Percentiles rank a stretch among this genome's conserved stretches.
Evolutionary conservation across 2,113 vertebrate species (phyloP).

Genomic region (Galemys pyrenaicus): DNA sequence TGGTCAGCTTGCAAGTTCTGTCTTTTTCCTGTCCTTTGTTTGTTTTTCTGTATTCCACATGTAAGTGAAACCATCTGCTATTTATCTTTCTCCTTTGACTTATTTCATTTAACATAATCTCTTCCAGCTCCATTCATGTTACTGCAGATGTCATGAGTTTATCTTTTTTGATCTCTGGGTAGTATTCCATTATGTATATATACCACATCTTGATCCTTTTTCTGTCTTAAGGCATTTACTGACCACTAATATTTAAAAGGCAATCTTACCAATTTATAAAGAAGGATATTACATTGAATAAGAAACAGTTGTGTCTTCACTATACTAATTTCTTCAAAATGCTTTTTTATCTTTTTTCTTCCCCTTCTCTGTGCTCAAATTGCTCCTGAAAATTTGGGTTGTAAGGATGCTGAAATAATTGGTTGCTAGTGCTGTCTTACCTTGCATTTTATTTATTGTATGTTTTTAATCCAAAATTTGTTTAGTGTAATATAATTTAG

Average conservation of each 20-base stretch:
- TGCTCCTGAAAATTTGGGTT: neutral
- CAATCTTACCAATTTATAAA: neutral
- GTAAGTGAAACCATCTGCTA: too few species aligned
- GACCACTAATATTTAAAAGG: neutral
- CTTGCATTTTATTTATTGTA: constrained; percentile 17
- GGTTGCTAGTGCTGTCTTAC: neutral
- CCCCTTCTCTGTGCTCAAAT: neutral
- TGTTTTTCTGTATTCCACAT: too few species aligned
- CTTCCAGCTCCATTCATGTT: too few species aligned
- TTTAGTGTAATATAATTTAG: neutral
- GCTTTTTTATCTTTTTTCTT: neutral
- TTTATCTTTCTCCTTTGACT: too few species aligned
- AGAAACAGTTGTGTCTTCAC: neutral
- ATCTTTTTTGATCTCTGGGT: too few species aligned
- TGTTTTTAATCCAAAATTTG: neutral
- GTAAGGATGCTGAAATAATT: neutral
- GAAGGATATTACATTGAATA: neutral
- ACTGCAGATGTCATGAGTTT: too few species aligned
- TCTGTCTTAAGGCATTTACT: too few species aligned
- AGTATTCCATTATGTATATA: too few species aligned
- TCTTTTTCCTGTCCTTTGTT: too few species aligned
- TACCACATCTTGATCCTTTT: too few species aligned
- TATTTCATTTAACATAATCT: too few species aligned
- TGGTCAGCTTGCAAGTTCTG: too few species aligned
- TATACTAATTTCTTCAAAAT: neutral